phyloP scores from a whole-genome alignment of 2,797 vertebrate genomes.

The Chrysocyon brachyurus region DNA sequence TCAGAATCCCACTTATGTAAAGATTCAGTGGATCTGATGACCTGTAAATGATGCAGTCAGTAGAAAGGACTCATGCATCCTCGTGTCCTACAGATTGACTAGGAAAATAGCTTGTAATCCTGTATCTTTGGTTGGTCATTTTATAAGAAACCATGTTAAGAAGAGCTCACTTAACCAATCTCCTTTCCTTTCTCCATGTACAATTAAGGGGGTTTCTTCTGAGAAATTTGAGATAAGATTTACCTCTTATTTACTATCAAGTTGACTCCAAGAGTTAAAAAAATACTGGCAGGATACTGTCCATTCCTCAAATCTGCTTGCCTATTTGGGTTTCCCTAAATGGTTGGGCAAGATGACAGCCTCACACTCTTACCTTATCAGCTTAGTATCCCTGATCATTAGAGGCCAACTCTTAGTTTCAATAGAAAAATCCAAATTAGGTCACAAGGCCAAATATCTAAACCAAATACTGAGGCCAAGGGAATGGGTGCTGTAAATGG shows the following conservation, averaged over 20 bases:
- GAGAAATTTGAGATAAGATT: conserved; percentile 31
- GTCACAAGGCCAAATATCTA: neutral
- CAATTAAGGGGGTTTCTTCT: neutral
- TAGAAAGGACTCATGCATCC: neutral
- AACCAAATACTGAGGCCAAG: neutral
- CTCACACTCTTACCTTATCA: neutral
- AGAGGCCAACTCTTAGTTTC: neutral
- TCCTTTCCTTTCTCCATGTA: neutral
- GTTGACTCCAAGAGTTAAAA: neutral
- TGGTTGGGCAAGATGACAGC: neutral
- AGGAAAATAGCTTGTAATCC: neutral
- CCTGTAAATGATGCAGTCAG: neutral
- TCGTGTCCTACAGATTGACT: neutral
- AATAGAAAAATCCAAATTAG: neutral
- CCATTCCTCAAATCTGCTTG: neutral
- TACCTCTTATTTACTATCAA: neutral
- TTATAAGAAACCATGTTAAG: neutral
- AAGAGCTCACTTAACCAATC: neutral
- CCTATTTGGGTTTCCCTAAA: neutral
- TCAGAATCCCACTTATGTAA: neutral
- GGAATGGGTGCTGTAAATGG: neutral
- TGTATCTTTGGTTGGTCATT: neutral
- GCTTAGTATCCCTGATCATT: neutral
- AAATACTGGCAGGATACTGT: neutral
- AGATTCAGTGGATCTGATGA: neutral